Evolutionary conservation across 2,888 invertebrate species (phyloP), one percentile per base, ranked within the genome.

Genomic region (Stenurella melanura): DNA sequence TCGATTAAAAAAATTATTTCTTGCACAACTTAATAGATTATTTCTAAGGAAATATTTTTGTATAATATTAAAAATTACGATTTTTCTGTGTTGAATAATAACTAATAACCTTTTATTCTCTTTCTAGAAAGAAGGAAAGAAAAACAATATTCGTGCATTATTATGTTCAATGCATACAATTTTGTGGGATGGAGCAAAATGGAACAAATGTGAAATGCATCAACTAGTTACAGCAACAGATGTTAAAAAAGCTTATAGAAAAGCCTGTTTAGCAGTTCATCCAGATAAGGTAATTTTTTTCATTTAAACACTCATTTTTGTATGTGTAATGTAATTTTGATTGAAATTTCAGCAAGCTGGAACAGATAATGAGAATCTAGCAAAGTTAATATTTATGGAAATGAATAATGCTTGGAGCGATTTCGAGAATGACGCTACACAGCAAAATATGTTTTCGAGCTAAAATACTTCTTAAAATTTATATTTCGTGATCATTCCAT

Each of bases 381-480:
- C 99, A 10, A 98, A 97, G 91, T 91, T 98, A 89, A 97, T 99
- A 87, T 99, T 99, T 90, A 98, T 99, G 94, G 99, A 99, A 91
- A 91, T 99, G 82, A 99, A 98, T 90, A 98, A 98, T 89, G 99
- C 99, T 19, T 99, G 99, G 98, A 95, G 95, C 85, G 97, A 98
- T 88, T 99, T 99, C 90, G 98, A 98, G 89, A 95, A 94, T 87
- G 96, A 96, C 89, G 91, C 94, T 77, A 93, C 95, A 81, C 96
- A 96, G 88, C 86, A 87, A 75, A 95, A 95, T 86, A 90, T 94
- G 90, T 94, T 94, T 90, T 82, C 84, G 74, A 86, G 85, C 84
- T 88, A 86, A 86, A 80, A 78, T 70, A 60, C 60, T 72, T 56
- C 34, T 58, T 68, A 69, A 73, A 56, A 54, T 12, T 73, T 68